Percentiles rank a stretch among this genome's conserved stretches.
These are phyloP conservation scores for Oligia strigilis DNA, from an alignment of 2,888 invertebrate genomes.

Conservation along the genomic window DNA sequence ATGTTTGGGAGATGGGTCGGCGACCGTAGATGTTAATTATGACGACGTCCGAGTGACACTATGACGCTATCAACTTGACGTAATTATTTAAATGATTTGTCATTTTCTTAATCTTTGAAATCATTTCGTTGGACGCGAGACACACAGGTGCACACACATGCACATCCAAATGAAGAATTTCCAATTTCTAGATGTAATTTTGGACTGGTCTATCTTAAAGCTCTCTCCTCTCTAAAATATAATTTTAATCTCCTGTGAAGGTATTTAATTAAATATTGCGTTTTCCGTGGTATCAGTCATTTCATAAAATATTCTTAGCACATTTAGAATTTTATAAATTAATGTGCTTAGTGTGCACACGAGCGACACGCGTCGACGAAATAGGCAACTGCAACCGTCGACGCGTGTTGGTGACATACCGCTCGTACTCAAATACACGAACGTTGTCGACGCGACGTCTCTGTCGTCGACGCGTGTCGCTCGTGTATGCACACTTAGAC, in stretches of 20 bases:
- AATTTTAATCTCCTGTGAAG: too few species aligned
- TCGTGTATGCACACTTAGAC: too few species aligned
- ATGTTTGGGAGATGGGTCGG: not conserved
- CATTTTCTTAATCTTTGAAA: not conserved
- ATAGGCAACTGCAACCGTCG: too few species aligned
- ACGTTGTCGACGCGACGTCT: too few species aligned
- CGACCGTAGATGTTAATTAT: not conserved
- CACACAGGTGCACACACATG: constrained; percentile 9
- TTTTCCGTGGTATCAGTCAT: not conserved
- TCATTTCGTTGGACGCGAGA: not conserved
- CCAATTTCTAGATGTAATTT: constrained; percentile 15
- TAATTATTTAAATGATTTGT: not conserved
- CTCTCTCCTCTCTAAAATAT: not conserved
- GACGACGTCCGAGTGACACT: not conserved
- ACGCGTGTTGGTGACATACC: too few species aligned
- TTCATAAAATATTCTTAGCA: too few species aligned
- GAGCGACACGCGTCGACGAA: too few species aligned
- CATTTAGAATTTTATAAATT: not conserved
- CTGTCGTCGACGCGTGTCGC: too few species aligned
- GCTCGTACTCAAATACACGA: too few species aligned
- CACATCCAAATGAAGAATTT: constrained; percentile 4
- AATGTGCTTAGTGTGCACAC: not conserved
- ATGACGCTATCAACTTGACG: constrained; percentile 8
- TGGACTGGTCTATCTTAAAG: not conserved
- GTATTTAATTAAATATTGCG: not conserved